Conservation (phyloP, 2,113 vertebrate species). For the Harpagus bidentatus region DNA sequence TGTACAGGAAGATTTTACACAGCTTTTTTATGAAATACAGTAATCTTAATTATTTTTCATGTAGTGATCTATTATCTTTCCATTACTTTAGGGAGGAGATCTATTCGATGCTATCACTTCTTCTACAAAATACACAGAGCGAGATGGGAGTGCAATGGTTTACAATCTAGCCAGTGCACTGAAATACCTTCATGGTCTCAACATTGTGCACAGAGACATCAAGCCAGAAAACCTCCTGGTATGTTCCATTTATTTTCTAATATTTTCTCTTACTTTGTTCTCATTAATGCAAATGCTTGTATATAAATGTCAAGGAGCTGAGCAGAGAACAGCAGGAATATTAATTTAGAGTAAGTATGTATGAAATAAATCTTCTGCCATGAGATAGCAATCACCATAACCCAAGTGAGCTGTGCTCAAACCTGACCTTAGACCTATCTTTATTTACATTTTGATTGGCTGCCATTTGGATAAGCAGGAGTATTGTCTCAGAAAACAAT, state of each 20-base stretch:
- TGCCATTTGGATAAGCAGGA: not conserved
- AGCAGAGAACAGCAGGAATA: not conserved
- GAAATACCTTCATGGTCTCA: constrained; percentile 90
- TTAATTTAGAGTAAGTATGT: not conserved
- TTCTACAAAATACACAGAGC: constrained; percentile 94
- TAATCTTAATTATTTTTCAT: not conserved
- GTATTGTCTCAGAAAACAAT: not conserved
- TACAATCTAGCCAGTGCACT: constrained; percentile 90
- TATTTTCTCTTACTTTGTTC: not conserved
- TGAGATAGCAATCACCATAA: not conserved
- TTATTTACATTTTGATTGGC: constrained; percentile 41
- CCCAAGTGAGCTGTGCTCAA: not conserved
- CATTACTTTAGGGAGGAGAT: constrained; percentile 85
- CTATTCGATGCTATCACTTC: constrained; percentile 97
- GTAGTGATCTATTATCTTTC: not conserved
- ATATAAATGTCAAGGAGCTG: not conserved
- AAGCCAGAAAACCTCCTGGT: constrained; percentile 98
- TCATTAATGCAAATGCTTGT: not conserved
- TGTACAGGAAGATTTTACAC: fast-evolving
- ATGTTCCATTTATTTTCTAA: not conserved
- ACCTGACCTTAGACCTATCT: not conserved
- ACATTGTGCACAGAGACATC: constrained; percentile 95
- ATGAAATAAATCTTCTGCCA: not conserved
- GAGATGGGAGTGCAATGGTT: constrained; percentile 92
- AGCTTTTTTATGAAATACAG: not conserved